Evolutionary conservation across 2,113 vertebrate species (phyloP).

Genomic region (Daubentonia madagascariensis): DNA sequence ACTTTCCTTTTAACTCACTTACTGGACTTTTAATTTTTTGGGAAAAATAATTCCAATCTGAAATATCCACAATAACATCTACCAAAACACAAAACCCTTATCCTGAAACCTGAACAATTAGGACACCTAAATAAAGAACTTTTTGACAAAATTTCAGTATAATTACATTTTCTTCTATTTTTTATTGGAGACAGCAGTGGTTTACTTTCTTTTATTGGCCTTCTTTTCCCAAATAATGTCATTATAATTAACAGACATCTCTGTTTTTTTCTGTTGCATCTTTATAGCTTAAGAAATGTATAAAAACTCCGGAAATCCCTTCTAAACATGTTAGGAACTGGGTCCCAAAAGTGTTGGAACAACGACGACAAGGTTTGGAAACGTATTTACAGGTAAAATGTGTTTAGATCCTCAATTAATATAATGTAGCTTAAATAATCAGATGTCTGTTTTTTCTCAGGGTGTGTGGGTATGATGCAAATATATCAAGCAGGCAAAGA

Average conservation of each 20-base stretch:
- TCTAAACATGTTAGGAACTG: conserved; percentile 99
- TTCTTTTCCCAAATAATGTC: background rate
- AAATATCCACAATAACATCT: background rate
- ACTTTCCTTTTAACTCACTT: background rate
- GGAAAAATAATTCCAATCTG: background rate
- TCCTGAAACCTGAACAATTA: background rate
- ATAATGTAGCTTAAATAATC: background rate
- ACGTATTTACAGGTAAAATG: conserved; percentile 93
- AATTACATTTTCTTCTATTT: background rate
- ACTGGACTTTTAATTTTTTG: background rate
- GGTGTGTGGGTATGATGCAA: background rate
- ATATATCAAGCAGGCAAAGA: background rate
- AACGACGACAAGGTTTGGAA: conserved; percentile 95
- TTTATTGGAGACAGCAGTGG: background rate
- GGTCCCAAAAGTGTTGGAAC: conserved; percentile 97
- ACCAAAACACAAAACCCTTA: background rate
- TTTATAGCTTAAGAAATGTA: conserved; percentile 94
- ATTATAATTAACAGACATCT: conserved; percentile 30
- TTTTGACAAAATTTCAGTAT: background rate
- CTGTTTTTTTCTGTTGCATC: background rate
- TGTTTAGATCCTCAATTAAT: background rate
- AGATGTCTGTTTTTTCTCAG: background rate
- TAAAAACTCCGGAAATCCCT: conserved; percentile 97
- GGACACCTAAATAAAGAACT: background rate
- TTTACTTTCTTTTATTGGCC: background rate